A percentile compares a stretch with the other conserved stretches of the same genome.
Evolutionary conservation across 2,888 invertebrate genomes (phyloP).

Genomic region (Trachelus iudaicus): DNA sequence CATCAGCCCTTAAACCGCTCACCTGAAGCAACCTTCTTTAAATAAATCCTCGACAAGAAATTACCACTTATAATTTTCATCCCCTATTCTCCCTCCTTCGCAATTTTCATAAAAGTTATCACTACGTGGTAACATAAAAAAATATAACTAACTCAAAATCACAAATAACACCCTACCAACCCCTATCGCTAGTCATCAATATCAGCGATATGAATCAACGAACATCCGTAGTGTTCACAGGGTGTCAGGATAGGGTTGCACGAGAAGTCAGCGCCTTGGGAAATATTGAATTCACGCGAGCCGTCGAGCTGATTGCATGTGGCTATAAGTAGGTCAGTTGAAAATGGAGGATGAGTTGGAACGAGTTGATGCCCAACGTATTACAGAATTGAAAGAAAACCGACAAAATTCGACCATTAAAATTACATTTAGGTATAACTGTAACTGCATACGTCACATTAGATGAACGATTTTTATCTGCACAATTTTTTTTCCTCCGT

Average conservation of each 20-base stretch:
- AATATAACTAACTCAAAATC: neutral
- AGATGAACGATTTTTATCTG: neutral
- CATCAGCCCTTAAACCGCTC: neutral
- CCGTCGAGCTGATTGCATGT: constrained; percentile 13
- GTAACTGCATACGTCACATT: neutral
- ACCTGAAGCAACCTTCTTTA: neutral
- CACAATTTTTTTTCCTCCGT: neutral
- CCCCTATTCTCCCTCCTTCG: neutral
- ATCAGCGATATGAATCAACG: neutral
- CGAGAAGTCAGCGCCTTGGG: neutral
- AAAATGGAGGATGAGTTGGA: constrained; percentile 16
- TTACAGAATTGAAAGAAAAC: neutral
- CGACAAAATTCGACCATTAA: neutral
- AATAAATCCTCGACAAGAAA: neutral
- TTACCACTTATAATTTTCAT: neutral
- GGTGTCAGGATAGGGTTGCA: neutral
- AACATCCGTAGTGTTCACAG: neutral
- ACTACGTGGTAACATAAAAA: neutral
- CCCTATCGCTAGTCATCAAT: neutral
- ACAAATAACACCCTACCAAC: neutral
- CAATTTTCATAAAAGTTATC: neutral
- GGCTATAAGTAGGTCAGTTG: constrained; percentile 43
- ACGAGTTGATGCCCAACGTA: neutral
- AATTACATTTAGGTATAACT: neutral
- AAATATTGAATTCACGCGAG: constrained; percentile 43